Conservation (phyloP, 2,797 vertebrate genomes). For the Siniperca obscura region DNA sequence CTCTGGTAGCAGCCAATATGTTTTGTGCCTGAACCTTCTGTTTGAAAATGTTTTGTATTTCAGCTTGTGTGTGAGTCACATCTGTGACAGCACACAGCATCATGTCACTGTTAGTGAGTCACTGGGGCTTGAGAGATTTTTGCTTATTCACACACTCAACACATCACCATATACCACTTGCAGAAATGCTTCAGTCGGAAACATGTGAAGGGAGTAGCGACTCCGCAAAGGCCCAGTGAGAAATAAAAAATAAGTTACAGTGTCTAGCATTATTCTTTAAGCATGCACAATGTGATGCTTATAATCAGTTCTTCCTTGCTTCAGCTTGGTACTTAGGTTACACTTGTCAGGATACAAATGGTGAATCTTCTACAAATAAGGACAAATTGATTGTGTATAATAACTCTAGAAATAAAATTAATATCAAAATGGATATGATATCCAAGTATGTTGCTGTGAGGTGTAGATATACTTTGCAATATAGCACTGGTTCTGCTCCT, state of each 20-base stretch:
- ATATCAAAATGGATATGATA: background rate
- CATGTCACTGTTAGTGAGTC: conserved; percentile 67
- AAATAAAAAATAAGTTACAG: background rate
- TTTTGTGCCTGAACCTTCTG: conserved; percentile 58
- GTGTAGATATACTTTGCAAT: background rate
- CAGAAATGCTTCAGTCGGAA: conserved; percentile 37
- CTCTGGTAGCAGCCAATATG: conserved; percentile 41
- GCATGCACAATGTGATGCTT: no score
- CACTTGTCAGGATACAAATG: background rate
- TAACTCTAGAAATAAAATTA: background rate
- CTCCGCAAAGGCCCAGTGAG: background rate
- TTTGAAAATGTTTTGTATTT: conserved; percentile 52
- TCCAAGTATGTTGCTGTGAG: background rate
- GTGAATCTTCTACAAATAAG: background rate
- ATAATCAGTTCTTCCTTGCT: background rate
- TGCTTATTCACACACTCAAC: conserved; percentile 45
- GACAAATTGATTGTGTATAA: background rate
- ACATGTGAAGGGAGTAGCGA: background rate
- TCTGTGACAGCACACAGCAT: conserved; percentile 61
- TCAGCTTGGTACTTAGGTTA: background rate
- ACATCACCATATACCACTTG: conserved; percentile 41
- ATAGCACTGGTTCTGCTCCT: conserved; percentile 9
- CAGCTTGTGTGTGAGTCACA: conserved; percentile 71
- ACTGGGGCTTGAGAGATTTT: conserved; percentile 42
- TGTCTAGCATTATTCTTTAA: background rate